Base-by-base conservation (phyloP, 2,797 vertebrate species). In the Coreius guichenoti region DNA sequence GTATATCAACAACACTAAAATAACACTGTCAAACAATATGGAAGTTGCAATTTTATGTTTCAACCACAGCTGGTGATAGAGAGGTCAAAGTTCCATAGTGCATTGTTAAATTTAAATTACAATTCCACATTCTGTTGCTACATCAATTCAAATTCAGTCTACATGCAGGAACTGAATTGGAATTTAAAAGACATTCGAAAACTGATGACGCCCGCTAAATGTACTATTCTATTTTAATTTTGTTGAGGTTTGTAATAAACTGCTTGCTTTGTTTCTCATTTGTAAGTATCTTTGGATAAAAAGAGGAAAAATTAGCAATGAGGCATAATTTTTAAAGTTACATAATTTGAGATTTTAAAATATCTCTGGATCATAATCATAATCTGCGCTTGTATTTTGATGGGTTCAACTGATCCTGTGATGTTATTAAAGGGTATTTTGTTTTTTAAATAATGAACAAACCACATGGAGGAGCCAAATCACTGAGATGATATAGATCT, bases 381-480 rank as follows among this genome's bases (percentile, higher is more conserved):
- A 65, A 77, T 39, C 75, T 58, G 14, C 1, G 1, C 39, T 29
- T 78, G 54, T 47, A 80, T 45, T 47, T 80, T 17, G 17, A 43
- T 47, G 17, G 26, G 16, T 31, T 80, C 26, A 79, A 1, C 36
- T 36, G 29, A 80, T 51, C 29, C 29, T 65, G 5, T 65, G 8
- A 68, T 68, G 19, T 14, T 29, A n/a, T 47, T 31, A 63, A 31
- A 47, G 0, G 12, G 4, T 36, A n/a, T n/a, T 31, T 58, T 4
- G 3, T 63, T 61, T 73, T 61, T 5, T 5, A 70, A 26, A 49
- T 26, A 80, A 65, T 47, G 26, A 80, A 36, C 4, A 13, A 45
- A 43, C 80, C 67, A 72, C 80, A 73, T 5, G 13, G 65, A 69
- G 29, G 29, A 73, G 51, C 33, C 33, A 82, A 45, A 73, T 39